Evolutionary conservation across 2,888 invertebrate genomes (phyloP).

Genomic region (Drosophila barbarae): DNA sequence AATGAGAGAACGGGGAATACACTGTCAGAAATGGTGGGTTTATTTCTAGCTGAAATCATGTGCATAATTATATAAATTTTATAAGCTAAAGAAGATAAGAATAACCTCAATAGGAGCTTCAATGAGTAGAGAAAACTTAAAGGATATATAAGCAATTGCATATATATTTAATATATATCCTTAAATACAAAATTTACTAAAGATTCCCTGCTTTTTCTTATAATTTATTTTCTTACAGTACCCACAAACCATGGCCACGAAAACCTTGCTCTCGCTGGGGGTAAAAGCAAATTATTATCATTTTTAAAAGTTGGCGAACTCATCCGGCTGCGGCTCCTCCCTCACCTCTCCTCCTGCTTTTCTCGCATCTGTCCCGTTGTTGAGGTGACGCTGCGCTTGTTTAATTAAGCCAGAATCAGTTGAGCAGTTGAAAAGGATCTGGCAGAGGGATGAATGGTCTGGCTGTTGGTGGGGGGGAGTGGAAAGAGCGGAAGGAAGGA

Average conservation of each 20-base stretch:
- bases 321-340: constrained; percentile 30
- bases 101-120: background rate
- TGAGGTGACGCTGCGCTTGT: constrained; percentile 66
- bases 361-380: constrained; percentile 50
- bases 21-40: constrained; percentile 2
- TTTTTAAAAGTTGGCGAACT: constrained; percentile 60
- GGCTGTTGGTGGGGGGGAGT: background rate
- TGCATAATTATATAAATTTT: no score
- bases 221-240: constrained; percentile 9
- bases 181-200: no score
- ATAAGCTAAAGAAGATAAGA: background rate
- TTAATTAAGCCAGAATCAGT: constrained; percentile 64
- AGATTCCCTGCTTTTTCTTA: background rate
- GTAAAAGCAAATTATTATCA: constrained; percentile 66
- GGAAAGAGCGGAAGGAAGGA: constrained; percentile 11
- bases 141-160: no score
- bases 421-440: constrained; percentile 28
- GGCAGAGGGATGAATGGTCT: constrained; percentile 6
- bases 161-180: no score
- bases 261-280: constrained; percentile 25
- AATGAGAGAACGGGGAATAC: constrained; percentile 14
- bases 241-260: constrained; percentile 7
- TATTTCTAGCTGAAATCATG: background rate
- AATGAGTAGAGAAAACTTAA: background rate
- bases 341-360: constrained; percentile 12